Conservation (phyloP, 2,113 vertebrate species). For the Pedetes capensis region DNA sequence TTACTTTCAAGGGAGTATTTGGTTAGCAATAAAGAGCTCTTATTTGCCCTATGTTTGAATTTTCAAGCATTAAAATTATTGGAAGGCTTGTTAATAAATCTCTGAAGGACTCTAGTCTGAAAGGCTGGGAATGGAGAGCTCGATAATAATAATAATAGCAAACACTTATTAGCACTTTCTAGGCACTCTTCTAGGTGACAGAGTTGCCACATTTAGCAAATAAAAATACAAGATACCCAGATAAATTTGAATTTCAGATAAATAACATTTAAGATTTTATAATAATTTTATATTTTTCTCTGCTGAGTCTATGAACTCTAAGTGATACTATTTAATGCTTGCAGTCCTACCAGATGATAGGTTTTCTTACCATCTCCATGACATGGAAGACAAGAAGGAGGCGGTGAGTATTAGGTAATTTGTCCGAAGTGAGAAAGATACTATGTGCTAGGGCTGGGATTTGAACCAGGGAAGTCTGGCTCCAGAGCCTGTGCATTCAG, state of each 20-base stretch:
- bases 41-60: background rate
- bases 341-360: background rate
- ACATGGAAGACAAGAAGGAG: background rate
- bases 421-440: background rate
- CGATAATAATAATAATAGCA: background rate
- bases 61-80: background rate
- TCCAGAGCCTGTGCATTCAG: background rate
- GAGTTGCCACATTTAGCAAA: background rate
- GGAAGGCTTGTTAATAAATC: slow-evolving; percentile 36
- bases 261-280: background rate
- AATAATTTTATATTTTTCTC: background rate
- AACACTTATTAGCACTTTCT: background rate
- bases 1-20: slow-evolving; percentile 3
- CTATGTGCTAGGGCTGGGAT: background rate
- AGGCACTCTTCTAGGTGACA: background rate
- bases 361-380: background rate
- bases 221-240: background rate
- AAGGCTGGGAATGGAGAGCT: background rate
- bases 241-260: background rate
- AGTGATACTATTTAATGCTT: background rate
- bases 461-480: background rate
- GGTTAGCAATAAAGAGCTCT: slow-evolving; percentile 26
- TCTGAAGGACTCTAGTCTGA: slow-evolving; percentile 19
- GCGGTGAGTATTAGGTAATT: background rate
- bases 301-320: background rate